A percentile compares a stretch with the other conserved stretches of the same genome.
Conservation (phyloP, 1,140 invertebrate species). For the Pantala flavescens region DNA sequence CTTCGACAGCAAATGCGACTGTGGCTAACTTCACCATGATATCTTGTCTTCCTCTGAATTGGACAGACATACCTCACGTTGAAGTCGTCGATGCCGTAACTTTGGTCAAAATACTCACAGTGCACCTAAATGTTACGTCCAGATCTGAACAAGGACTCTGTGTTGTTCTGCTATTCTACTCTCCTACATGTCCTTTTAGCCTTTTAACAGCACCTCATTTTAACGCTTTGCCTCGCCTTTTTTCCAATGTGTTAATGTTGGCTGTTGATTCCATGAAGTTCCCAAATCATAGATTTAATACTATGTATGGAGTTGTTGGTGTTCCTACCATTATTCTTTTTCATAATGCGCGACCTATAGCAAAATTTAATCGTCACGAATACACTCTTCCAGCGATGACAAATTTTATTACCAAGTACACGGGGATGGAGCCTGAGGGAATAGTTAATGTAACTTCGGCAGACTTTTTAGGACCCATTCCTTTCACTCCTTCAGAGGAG, state of each 20-base stretch:
- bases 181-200: conserved; percentile 80
- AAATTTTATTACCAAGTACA: conserved; percentile 70
- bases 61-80: background rate
- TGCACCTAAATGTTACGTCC: conserved; percentile 34
- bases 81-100: background rate
- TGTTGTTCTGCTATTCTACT: conserved; percentile 77
- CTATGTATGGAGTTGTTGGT: conserved; percentile 86
- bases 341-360: conserved; percentile 79
- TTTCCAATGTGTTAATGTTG: conserved; percentile 75
- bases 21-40: background rate
- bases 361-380: conserved; percentile 76
- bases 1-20: background rate
- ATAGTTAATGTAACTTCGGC: conserved; percentile 58
- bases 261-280: conserved; percentile 83
- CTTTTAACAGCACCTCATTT: conserved; percentile 78
- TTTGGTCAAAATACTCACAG: background rate
- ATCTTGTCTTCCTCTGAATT: background rate
- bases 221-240: conserved; percentile 76
- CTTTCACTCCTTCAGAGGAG: conserved; percentile 55
- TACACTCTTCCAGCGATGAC: conserved; percentile 69
- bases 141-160: conserved; percentile 52
- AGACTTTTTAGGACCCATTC: conserved; percentile 69
- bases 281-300: conserved; percentile 55
- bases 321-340: conserved; percentile 86
- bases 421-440: conserved; percentile 52